Evolutionary conservation across 2,113 vertebrate species (phyloP).

Genomic region (Anas platyrhynchos): DNA sequence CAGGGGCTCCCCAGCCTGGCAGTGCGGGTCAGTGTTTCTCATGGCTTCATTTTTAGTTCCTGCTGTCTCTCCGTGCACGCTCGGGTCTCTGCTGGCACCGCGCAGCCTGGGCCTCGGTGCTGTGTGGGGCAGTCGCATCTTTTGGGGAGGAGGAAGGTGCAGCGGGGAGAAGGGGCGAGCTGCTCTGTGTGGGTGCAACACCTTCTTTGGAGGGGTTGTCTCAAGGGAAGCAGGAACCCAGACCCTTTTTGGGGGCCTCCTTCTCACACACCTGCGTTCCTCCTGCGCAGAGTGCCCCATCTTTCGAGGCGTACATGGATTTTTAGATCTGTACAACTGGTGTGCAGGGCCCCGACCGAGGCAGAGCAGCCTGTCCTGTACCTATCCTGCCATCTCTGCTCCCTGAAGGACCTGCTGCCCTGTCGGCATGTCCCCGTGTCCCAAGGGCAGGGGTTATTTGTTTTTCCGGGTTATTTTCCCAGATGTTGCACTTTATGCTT

Average conservation of each 20-base stretch:
- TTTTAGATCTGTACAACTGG: too few relatives aligned
- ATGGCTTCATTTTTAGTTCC: neutral
- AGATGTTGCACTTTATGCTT: neutral
- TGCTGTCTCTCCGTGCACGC: neutral
- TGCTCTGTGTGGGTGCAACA: neutral
- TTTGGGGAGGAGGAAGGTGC: neutral
- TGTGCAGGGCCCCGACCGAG: too few relatives aligned
- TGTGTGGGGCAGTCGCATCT: neutral
- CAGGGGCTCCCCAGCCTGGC: neutral
- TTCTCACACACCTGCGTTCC: neutral
- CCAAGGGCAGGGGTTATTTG: neutral
- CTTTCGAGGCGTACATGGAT: rapidly evolving
- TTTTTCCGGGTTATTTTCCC: neutral
- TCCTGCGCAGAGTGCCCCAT: neutral
- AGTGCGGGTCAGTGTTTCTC: neutral
- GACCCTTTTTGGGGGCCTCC: rapidly evolving
- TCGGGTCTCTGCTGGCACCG: neutral
- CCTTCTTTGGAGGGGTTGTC: neutral
- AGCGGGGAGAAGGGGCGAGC: rapidly evolving
- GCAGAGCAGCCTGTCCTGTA: too few relatives aligned
- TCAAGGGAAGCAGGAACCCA: neutral
- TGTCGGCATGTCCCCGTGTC: too few relatives aligned
- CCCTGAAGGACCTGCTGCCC: too few relatives aligned
- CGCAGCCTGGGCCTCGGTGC: neutral
- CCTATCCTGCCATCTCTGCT: too few relatives aligned